Evolutionary conservation across 2,888 invertebrate genomes (phyloP), one percentile per base, ranked within the genome.

Genomic region (Yponomeuta plumbellus): DNA sequence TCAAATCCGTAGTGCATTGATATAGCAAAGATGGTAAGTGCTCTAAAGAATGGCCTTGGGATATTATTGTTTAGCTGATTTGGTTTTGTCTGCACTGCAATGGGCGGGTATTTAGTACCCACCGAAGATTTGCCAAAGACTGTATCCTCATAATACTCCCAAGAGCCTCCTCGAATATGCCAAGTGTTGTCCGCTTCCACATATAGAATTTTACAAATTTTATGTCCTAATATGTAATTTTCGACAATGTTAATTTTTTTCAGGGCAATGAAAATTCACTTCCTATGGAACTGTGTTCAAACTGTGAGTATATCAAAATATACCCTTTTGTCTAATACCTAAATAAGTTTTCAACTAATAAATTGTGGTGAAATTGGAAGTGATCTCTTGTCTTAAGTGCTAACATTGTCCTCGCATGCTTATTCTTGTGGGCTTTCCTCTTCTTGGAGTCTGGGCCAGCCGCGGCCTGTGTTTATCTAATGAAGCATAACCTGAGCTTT

Each of bases 221-320:
- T 8, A 34, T 34, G 6, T 34, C 34, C 8, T 3, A 8, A 34
- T 2, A 8, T 34, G 6, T 10, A 5, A 3, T 34, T 8, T 34
- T 34, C 23, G 59, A 39, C 39, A 66, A 1, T 23, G 10, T n/a
- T 59, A 1, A 3, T 23, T 65, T 81, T 82, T 93, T 94, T 67
- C 93, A 98, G 98, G 98, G 98, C 91, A 98, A 98, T 92, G 98
- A 98, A 93, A 96, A 95, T 84, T 97, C 97, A 76, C 94, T 98
- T 85, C 97, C 98, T 76, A 97, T 98, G 97, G 98, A 98, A 94
- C 95, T 98, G 78, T 98, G 98, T 94, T 97, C 97, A 85, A 98
- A 97, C 86, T 97, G 97, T 97, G 92, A 96, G 97, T 95, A 88
- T 62, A n/a, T 11, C 26, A 44, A 44, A 21, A 44, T n/a, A 21